phyloP scores from a whole-genome alignment of 2,888 invertebrate genomes.

The Phyto melanocephala region DNA sequence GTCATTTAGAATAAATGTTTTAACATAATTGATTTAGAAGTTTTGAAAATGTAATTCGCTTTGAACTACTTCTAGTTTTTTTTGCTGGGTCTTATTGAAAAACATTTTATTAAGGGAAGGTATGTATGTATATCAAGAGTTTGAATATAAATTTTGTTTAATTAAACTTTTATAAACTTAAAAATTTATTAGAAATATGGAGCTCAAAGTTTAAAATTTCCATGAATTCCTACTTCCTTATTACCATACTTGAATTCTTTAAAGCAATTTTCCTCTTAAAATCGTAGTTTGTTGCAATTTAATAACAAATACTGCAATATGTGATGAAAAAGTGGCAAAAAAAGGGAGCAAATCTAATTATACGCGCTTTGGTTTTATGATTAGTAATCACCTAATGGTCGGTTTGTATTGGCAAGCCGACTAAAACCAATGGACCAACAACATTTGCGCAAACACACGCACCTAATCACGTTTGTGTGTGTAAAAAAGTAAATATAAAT shows the following conservation, averaged over 20 bases:
- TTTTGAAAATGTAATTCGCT: too few relatives aligned
- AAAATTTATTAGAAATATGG: too few relatives aligned
- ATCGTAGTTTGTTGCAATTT: too few relatives aligned
- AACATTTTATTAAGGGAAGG: too few relatives aligned
- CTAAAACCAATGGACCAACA: slow-evolving; percentile 2
- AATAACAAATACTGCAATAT: not conserved
- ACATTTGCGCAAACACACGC: not conserved
- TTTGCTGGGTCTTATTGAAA: too few relatives aligned
- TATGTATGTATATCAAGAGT: too few relatives aligned
- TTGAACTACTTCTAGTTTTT: too few relatives aligned
- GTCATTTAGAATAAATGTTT: too few relatives aligned
- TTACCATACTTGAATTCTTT: not conserved
- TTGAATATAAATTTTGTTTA: too few relatives aligned
- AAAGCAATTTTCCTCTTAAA: not conserved
- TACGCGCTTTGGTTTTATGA: slow-evolving; percentile 47
- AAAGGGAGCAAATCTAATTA: slow-evolving; percentile 30
- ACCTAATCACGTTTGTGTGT: slow-evolving; percentile 5
- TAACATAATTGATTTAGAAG: too few relatives aligned
- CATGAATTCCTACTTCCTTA: not conserved
- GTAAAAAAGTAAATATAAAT: not conserved
- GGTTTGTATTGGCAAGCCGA: slow-evolving; percentile 15
- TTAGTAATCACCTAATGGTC: slow-evolving; percentile 47
- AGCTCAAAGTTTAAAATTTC: too few relatives aligned
- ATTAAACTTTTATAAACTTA: too few relatives aligned
- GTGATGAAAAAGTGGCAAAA: not conserved